These are phyloP conservation scores for Microtus montanus DNA, from an alignment of 2,113 vertebrate genomes.

Conservation along the genomic window DNA sequence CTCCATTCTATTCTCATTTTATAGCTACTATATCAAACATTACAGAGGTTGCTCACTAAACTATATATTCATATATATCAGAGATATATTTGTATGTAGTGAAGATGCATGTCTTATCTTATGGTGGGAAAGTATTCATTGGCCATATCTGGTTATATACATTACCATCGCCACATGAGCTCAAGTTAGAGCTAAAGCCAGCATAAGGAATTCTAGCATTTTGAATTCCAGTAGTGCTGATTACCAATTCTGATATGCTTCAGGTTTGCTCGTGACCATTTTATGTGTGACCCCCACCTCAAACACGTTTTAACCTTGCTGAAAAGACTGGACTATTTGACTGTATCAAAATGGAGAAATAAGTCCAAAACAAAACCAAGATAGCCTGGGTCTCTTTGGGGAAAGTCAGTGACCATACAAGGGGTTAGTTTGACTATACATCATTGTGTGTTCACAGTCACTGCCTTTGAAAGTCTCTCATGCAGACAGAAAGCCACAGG, in stretches of 20 bases:
- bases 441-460: not conserved
- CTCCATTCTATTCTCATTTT: not conserved
- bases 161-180: not conserved
- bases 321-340: not conserved
- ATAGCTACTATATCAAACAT: not conserved
- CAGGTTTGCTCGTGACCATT: not conserved
- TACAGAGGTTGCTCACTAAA: not conserved
- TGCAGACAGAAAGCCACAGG: slow-evolving; percentile 48
- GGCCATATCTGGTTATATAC: not conserved
- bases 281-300: not conserved
- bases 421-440: not conserved
- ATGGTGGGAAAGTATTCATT: not conserved
- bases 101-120: not conserved
- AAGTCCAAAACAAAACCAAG: not conserved
- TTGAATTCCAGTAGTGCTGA: not conserved
- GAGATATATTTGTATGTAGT: not conserved
- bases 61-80: not conserved
- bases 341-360: not conserved
- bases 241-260: not conserved
- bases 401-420: not conserved
- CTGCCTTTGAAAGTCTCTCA: slow-evolving; percentile 23
- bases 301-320: slow-evolving; percentile 12
- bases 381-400: not conserved
- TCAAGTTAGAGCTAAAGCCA: slow-evolving; percentile 41
- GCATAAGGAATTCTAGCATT: not conserved